Conservation (phyloP, 2,113 vertebrate species). For the Platysternon megacephalum region DNA sequence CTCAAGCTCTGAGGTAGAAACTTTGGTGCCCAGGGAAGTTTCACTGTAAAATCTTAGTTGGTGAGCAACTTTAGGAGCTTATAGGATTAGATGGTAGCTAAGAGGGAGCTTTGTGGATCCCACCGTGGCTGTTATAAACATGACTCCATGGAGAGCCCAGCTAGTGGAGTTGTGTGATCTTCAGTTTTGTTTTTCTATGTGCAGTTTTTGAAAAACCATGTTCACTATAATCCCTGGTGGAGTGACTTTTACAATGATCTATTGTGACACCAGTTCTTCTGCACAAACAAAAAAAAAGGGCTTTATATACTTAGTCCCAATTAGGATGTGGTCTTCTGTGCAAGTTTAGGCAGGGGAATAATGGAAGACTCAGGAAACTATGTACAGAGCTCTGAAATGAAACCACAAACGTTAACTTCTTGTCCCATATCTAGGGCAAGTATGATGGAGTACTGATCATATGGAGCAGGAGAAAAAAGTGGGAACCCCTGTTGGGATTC, state of each 20-base stretch:
- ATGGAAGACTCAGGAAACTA: background rate
- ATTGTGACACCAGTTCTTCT: background rate
- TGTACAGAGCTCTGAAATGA: background rate
- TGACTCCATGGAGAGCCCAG: rapidly evolving
- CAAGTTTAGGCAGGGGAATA: background rate
- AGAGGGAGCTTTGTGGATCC: background rate
- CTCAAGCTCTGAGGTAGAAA: background rate
- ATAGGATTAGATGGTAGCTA: background rate
- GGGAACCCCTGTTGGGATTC: background rate
- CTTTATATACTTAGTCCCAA: rapidly evolving
- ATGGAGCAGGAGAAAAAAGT: background rate
- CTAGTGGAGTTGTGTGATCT: background rate
- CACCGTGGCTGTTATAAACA: background rate
- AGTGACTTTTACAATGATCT: background rate
- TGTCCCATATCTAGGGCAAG: background rate
- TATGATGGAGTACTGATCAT: background rate
- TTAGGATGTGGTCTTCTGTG: background rate
- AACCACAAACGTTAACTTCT: background rate
- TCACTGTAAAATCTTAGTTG: background rate
- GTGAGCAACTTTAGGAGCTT: background rate
- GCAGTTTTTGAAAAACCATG: background rate
- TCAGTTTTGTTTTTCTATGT: background rate
- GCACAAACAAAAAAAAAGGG: background rate
- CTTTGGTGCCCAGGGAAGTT: background rate
- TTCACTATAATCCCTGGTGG: background rate